phyloP scores from a whole-genome alignment of 2,113 vertebrate genomes.

The Tachysurus fulvidraco region DNA sequence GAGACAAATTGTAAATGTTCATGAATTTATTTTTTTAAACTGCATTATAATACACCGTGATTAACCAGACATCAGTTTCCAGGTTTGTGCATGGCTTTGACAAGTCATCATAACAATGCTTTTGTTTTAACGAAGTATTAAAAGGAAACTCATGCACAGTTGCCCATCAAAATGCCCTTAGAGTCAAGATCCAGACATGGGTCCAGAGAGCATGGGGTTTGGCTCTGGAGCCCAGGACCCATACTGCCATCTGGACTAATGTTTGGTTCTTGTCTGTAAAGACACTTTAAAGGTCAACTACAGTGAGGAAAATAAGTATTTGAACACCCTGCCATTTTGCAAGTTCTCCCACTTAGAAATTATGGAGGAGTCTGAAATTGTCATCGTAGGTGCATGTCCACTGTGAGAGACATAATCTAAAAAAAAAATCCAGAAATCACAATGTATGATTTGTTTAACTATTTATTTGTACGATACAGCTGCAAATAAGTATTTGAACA shows the following conservation, averaged over 20 bases:
- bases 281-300: constrained; percentile 4
- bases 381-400: too few relatives aligned
- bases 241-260: constrained; percentile 87
- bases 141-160: not conserved
- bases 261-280: constrained; percentile 83
- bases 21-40: not conserved
- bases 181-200: constrained; percentile 89
- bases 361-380: too few relatives aligned
- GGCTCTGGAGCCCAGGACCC: constrained; percentile 83
- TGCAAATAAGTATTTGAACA: too few relatives aligned
- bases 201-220: constrained; percentile 91
- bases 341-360: too few relatives aligned
- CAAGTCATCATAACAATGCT: not conserved
- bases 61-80: not conserved
- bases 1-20: not conserved
- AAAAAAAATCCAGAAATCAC: too few relatives aligned
- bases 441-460: too few relatives aligned
- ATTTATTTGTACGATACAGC: too few relatives aligned
- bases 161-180: not conserved
- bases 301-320: too few relatives aligned
- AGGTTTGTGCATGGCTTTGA: not conserved
- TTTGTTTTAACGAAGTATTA: not conserved
- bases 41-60: not conserved
- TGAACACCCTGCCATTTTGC: too few relatives aligned
- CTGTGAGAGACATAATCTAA: too few relatives aligned